Conservation (phyloP, 2,888 invertebrate genomes). For the Malthinus flaveolus region DNA sequence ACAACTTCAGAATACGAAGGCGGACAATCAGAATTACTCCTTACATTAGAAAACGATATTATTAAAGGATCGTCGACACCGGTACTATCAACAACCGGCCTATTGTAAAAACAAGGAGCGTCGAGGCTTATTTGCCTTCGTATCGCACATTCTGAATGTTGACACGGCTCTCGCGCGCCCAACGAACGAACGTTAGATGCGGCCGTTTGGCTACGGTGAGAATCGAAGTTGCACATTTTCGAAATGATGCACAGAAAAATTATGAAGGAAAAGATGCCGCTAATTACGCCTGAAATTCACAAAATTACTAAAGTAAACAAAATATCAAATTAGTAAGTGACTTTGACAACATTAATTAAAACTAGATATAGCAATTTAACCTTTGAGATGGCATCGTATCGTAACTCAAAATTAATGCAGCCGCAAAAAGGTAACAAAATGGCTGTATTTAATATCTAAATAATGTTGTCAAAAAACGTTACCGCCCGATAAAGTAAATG, state of each 20-base stretch:
- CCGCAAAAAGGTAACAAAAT: no score
- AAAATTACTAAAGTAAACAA: no score
- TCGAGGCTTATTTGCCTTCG: slow-evolving; percentile 15
- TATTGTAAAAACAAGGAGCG: slow-evolving; percentile 13
- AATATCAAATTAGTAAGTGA: no score
- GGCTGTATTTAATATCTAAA: no score
- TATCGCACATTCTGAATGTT: slow-evolving; percentile 24
- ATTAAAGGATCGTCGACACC: slow-evolving; percentile 22
- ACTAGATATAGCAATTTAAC: no score
- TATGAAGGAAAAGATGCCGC: background rate
- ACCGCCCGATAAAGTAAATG: no score
- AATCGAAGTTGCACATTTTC: background rate
- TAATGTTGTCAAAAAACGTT: no score
- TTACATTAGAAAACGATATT: background rate
- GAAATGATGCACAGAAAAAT: background rate
- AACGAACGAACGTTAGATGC: slow-evolving; percentile 2
- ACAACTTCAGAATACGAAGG: slow-evolving; percentile 49
- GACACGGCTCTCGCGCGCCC: background rate
- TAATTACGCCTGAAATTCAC: background rate
- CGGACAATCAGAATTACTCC: slow-evolving; percentile 41
- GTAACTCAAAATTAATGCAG: no score
- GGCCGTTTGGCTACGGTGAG: slow-evolving; percentile 11
- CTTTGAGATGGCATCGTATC: no score
- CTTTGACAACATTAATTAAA: no score
- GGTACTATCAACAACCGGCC: slow-evolving; percentile 2